A percentile compares a stretch with the other conserved stretches of the same genome.
Conservation (phyloP, 2,888 invertebrate species). For the Andrena praecox region DNA sequence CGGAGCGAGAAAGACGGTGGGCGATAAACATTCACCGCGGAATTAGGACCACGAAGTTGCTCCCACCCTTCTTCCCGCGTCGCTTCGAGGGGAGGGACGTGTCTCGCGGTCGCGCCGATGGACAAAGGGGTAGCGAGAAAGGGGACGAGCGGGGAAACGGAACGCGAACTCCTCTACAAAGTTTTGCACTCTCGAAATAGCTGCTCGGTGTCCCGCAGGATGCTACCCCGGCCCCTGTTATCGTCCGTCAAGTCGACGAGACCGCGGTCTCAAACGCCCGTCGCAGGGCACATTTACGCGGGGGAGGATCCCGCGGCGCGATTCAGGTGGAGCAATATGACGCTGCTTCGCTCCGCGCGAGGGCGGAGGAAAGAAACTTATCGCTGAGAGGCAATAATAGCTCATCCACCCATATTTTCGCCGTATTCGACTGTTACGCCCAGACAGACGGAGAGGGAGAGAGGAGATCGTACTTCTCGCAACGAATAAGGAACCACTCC, state of each 20-base stretch:
- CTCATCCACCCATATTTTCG: constrained; percentile 37
- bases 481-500: not conserved
- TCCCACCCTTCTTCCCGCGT: not conserved
- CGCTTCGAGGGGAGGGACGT: not conserved
- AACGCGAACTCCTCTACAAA: constrained; percentile 50
- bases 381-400: constrained; percentile 56
- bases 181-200: constrained; percentile 70
- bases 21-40: constrained; percentile 17
- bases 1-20: not conserved
- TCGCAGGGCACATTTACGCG: constrained; percentile 55
- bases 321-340: constrained; percentile 51
- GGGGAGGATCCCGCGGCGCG: constrained; percentile 13
- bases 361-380: constrained; percentile 38
- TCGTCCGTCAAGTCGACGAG: constrained; percentile 51
- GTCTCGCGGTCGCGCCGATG: constrained; percentile 10
- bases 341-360: constrained; percentile 5
- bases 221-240: constrained; percentile 54
- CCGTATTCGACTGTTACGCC: not conserved
- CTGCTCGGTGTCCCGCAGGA: constrained; percentile 62
- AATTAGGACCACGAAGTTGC: constrained; percentile 26
- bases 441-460: not conserved
- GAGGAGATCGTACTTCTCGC: not conserved
- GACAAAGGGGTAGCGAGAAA: constrained; percentile 21
- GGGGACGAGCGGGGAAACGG: not conserved
- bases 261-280: constrained; percentile 38